Percentiles rank a stretch among this genome's conserved stretches.
Evolutionary conservation across 2,888 invertebrate species (phyloP).

Genomic region (Temnothorax rugatulus): DNA sequence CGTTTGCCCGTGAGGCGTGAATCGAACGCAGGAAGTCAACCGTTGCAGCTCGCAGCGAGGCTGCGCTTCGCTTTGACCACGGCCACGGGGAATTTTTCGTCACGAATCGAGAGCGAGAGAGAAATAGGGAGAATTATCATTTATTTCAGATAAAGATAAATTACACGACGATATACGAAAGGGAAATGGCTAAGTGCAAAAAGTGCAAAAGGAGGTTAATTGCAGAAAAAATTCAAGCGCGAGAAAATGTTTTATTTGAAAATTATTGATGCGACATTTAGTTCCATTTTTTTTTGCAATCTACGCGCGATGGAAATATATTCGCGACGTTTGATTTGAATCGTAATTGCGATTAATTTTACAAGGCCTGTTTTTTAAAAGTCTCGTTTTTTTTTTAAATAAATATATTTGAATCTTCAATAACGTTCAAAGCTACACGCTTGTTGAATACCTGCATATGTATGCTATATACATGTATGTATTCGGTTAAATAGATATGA

Average conservation of each 20-base stretch:
- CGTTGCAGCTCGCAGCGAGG: slow-evolving; percentile 40
- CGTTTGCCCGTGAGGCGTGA: slow-evolving; percentile 65
- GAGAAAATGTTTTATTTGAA: slow-evolving; percentile 8
- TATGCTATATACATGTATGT: background rate
- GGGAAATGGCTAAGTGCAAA: background rate
- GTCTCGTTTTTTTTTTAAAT: background rate
- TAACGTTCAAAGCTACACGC: background rate
- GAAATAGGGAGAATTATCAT: background rate
- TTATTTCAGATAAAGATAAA: background rate
- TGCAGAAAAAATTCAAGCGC: background rate
- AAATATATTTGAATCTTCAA: slow-evolving; percentile 12
- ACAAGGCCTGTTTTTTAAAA: slow-evolving; percentile 6
- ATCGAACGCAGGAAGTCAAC: slow-evolving; percentile 61
- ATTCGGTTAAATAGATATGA: background rate
- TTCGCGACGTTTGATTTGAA: background rate
- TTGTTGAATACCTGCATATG: background rate
- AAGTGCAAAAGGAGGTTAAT: background rate
- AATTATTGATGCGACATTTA: background rate
- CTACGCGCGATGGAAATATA: background rate
- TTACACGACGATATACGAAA: background rate
- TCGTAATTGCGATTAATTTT: background rate
- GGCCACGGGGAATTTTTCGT: slow-evolving; percentile 28
- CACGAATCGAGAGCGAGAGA: background rate
- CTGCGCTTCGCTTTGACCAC: slow-evolving; percentile 25
- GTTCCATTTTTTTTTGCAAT: background rate